Conservation (phyloP, 2,797 vertebrate species). For the Phrynocephalus vlangalii region DNA sequence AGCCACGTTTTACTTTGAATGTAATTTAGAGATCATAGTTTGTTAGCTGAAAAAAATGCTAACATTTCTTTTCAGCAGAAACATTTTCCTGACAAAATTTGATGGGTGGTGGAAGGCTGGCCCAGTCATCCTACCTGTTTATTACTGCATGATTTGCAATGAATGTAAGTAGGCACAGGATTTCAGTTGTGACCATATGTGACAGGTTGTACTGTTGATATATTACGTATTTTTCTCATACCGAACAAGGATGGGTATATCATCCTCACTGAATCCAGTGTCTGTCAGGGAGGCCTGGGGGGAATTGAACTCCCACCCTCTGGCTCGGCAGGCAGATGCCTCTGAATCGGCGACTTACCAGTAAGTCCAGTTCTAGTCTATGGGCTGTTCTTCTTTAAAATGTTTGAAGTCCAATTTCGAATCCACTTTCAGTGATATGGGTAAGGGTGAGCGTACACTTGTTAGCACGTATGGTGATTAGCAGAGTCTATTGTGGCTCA, state of each 20-base stretch:
- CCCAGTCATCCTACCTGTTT: neutral
- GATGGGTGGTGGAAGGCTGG: slow-evolving; percentile 26
- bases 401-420: neutral
- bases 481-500: neutral
- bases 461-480: neutral
- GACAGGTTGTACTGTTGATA: neutral
- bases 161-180: neutral
- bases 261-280: too few species aligned
- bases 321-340: too few species aligned
- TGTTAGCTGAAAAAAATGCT: neutral
- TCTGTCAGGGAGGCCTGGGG: too few species aligned
- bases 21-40: slow-evolving; percentile 18
- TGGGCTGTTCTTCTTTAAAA: neutral
- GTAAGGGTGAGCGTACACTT: neutral
- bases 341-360: neutral
- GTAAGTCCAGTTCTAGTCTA: neutral
- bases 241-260: neutral
- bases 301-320: too few species aligned
- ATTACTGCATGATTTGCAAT: neutral
- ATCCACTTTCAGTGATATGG: neutral
- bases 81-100: slow-evolving; percentile 16
- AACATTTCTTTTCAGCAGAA: slow-evolving; percentile 13
- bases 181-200: neutral
- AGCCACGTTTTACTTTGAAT: slow-evolving; percentile 16
- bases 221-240: neutral